Base-by-base conservation (phyloP, 2,888 invertebrate species). In the Cremastinae sp. region DNA sequence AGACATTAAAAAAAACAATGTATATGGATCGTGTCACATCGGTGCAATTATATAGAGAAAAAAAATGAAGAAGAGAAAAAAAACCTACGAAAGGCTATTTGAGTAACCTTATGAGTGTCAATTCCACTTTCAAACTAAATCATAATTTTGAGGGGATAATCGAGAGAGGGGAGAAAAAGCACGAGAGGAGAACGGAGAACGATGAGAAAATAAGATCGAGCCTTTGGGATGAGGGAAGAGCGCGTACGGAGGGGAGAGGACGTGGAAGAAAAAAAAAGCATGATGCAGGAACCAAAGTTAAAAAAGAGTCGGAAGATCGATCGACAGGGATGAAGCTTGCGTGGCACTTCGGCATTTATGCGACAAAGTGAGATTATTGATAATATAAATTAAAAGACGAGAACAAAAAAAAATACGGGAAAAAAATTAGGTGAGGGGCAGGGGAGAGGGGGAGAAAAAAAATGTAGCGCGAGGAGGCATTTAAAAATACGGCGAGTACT, bases 321-420 rank as follows among this genome's bases (percentile, higher is more conserved):
- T 9, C 41, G 41, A 49, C 20, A 88, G 90, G 89, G 64, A 74
- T 65, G 68, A 75, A 77, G 70, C 76, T 76, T 78, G 70, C 76
- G 72, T 75, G 79, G 78, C 74, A 90, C 88, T 86, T 83, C 86
- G 85, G 87, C 87, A 89, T 89, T 88, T 88, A 88, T 90, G 90
- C 90, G 88, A 89, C 87, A 89, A 91, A 92, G 92, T 92, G 92
- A 92, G 92, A 92, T 91, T 90, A 90, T 90, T 91, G 88, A 90
- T 91, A 91, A 91, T 90, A 85, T 82, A 82, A 80, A 82, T 83
- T 82, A 79, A 86, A 87, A 87, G 88, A 87, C 87, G 88, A 88
- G 87, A 84, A 86, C 20, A 85, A 38, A 65, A 41, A 65, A 51
- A 65, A n/a, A n/a, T n/a, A n/a, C n/a, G n/a, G n/a, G n/a, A n/a